A percentile compares a stretch with the other conserved stretches of the same genome.
These are phyloP conservation scores for Neotoma lepida DNA, from an alignment of 2,113 vertebrate genomes.

Conservation along the genomic window DNA sequence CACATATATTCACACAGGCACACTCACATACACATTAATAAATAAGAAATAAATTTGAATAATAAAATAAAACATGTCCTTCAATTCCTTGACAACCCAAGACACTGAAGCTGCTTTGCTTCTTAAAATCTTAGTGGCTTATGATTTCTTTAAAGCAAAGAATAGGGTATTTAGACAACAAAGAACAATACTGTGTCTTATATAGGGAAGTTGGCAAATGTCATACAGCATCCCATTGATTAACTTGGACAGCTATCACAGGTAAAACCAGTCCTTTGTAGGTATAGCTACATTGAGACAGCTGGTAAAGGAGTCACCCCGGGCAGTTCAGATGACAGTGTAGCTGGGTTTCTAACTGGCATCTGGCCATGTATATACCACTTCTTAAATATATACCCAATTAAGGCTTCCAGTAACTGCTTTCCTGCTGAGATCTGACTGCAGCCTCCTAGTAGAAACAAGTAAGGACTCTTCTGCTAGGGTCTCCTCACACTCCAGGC, in stretches of 20 bases:
- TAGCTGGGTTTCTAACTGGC: background rate
- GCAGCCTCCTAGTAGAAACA: background rate
- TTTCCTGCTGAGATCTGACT: background rate
- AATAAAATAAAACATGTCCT: background rate
- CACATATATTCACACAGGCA: background rate
- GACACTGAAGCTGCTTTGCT: too few relatives aligned
- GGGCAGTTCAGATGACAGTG: background rate
- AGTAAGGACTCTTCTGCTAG: background rate
- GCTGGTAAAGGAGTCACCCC: background rate
- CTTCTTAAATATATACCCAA: background rate
- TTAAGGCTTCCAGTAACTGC: background rate
- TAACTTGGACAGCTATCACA: background rate
- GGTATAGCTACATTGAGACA: background rate
- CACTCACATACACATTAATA: background rate
- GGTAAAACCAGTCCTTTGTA: fast-evolving
- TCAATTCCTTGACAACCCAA: background rate
- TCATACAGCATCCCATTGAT: background rate
- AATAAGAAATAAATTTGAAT: background rate
- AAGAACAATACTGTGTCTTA: background rate
- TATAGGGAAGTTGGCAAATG: background rate
- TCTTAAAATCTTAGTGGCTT: background rate
- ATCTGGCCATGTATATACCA: background rate
- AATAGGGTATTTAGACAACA: too few relatives aligned
- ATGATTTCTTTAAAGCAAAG: background rate
- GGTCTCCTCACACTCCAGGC: background rate